A percentile compares a stretch with the other conserved stretches of the same genome.
Evolutionary conservation across 2,113 vertebrate species (phyloP).

Genomic region (Peromyscus polionotus): DNA sequence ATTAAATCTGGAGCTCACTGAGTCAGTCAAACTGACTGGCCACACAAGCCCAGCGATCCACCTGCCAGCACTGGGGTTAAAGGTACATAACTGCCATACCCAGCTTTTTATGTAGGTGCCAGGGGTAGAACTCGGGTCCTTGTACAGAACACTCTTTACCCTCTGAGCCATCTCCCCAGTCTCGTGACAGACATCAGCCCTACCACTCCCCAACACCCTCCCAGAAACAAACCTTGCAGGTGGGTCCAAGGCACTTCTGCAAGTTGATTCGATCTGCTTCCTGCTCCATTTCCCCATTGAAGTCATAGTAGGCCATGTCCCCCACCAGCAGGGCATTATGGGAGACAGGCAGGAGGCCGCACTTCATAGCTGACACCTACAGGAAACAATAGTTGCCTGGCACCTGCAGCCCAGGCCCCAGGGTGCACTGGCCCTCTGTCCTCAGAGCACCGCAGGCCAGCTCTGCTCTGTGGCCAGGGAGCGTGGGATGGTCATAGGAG

Average conservation of each 20-base stretch:
- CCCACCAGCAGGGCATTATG: slow-evolving; percentile 96
- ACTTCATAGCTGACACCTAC: slow-evolving; percentile 97
- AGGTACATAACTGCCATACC: no score
- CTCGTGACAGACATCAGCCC: neutral
- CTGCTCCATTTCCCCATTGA: slow-evolving; percentile 94
- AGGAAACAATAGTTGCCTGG: neutral
- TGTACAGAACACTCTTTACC: neutral
- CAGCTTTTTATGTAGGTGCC: neutral
- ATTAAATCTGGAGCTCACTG: neutral
- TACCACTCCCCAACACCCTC: neutral
- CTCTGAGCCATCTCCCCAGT: no score
- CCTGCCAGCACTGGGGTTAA: neutral
- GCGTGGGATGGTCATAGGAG: neutral
- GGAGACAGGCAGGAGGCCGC: slow-evolving; percentile 95
- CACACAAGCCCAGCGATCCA: neutral
- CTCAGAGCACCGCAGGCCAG: neutral
- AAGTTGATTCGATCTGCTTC: slow-evolving; percentile 95
- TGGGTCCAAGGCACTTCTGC: slow-evolving; percentile 97
- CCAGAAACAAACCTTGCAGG: slow-evolving; percentile 92
- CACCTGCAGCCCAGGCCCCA: neutral
- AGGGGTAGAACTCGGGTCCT: neutral
- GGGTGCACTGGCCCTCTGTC: neutral
- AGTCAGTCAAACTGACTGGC: neutral
- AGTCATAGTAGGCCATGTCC: slow-evolving; percentile 95
- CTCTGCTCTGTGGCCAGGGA: neutral